phyloP scores from a whole-genome alignment of 2,888 invertebrate genomes.

The Himalopsyche anomala region DNA sequence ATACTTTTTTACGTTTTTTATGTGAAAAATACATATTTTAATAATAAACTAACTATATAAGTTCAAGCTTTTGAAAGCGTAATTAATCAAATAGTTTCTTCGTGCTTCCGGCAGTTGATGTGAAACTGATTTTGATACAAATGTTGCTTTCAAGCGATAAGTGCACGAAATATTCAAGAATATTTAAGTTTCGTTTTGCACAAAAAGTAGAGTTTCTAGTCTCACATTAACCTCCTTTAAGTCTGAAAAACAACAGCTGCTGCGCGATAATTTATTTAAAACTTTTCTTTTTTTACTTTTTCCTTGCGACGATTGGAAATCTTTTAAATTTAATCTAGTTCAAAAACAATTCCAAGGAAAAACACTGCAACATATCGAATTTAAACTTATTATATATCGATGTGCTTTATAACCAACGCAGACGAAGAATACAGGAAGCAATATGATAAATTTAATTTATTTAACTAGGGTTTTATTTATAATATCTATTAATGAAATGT shows the following conservation, averaged over 20 bases:
- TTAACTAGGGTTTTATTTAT: too few relatives aligned
- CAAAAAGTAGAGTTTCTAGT: neutral
- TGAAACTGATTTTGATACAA: neutral
- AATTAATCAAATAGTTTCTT: neutral
- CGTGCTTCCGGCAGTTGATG: neutral
- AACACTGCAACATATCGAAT: neutral
- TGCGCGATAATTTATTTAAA: slow-evolving; percentile 22
- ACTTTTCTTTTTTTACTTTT: neutral
- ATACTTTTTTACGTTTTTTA: too few relatives aligned
- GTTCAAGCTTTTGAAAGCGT: neutral
- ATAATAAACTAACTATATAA: too few relatives aligned
- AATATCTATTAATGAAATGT: too few relatives aligned
- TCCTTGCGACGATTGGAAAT: neutral
- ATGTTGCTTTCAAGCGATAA: neutral
- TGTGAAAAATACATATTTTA: too few relatives aligned
- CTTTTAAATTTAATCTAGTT: neutral
- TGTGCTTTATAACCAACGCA: too few relatives aligned
- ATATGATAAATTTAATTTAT: too few relatives aligned
- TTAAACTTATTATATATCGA: too few relatives aligned
- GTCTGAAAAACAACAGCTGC: slow-evolving; percentile 12
- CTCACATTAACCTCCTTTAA: slow-evolving; percentile 1
- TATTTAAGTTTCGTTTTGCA: slow-evolving; percentile 1
- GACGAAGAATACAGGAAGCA: too few relatives aligned
- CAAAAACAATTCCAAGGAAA: neutral
- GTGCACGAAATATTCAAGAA: slow-evolving; percentile 5